phyloP scores from a whole-genome alignment of 1,140 invertebrate genomes.

The Zaprionus africanus region DNA sequence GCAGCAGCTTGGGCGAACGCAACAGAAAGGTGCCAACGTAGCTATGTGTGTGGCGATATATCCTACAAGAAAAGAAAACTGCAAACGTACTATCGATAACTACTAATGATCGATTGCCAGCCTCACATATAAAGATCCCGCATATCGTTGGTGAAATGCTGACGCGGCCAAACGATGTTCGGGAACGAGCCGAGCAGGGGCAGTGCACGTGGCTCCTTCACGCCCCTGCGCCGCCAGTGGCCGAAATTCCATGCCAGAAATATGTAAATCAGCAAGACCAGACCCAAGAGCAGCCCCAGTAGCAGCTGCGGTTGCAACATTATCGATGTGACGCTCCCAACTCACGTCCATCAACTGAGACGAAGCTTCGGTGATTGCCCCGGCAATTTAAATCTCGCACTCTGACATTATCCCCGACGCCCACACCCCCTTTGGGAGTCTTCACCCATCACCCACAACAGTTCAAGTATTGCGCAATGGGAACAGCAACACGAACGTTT shows the following conservation, averaged over 20 bases:
- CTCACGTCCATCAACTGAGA: conserved; percentile 21
- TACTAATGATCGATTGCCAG: not conserved
- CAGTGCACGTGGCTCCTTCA: conserved; percentile 60
- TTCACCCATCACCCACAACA: not conserved
- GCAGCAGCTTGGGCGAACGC: conserved; percentile 84
- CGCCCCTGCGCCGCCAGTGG: conserved; percentile 77
- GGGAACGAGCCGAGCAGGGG: conserved; percentile 85
- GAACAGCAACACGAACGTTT: conserved; percentile 20
- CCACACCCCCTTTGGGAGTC: not conserved
- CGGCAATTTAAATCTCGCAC: not conserved
- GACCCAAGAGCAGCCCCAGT: conserved; percentile 8
- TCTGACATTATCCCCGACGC: not conserved
- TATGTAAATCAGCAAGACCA: conserved; percentile 57
- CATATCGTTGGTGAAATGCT: conserved; percentile 75
- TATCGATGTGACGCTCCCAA: not conserved
- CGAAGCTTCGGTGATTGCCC: not conserved
- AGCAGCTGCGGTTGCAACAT: conserved; percentile 51
- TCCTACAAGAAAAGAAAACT: conserved; percentile 15
- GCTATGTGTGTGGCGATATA: conserved; percentile 54
- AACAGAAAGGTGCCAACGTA: conserved; percentile 84
- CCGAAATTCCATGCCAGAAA: conserved; percentile 83
- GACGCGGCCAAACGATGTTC: conserved; percentile 71
- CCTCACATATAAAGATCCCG: conserved; percentile 74
- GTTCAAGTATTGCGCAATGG: conserved; percentile 3
- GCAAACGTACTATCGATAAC: not conserved